Evolutionary conservation across 2,888 invertebrate species (phyloP).

Genomic region (Sabellastarte sp.): DNA sequence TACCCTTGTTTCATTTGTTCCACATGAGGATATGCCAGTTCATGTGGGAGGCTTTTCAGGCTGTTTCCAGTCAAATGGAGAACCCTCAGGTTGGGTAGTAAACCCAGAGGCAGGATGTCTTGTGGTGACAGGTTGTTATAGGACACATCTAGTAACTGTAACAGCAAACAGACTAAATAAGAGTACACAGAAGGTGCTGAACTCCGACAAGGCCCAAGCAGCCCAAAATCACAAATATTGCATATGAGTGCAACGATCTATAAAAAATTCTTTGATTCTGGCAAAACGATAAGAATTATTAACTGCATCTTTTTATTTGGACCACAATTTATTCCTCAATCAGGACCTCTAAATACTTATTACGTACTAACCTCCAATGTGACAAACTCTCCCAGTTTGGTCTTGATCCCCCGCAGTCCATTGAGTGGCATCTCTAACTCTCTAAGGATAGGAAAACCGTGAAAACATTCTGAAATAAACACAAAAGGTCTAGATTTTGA

Average conservation of each 20-base stretch:
- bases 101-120: constrained; percentile 50
- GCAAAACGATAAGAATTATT: constrained; percentile 7
- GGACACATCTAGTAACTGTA: constrained; percentile 55
- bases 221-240: no score
- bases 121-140: constrained; percentile 56
- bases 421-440: constrained; percentile 56
- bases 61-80: constrained; percentile 55
- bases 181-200: no score
- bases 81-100: constrained; percentile 45
- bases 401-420: constrained; percentile 47
- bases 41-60: constrained; percentile 44
- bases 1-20: not conserved
- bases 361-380: constrained; percentile 54
- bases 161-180: no score
- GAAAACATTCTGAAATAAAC: constrained; percentile 46
- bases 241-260: no score
- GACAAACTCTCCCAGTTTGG: constrained; percentile 43
- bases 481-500: not conserved
- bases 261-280: no score
- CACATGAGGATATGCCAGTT: constrained; percentile 45
- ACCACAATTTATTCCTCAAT: no score
- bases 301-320: no score
- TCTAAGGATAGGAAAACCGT: constrained; percentile 47
- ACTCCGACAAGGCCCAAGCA: no score
- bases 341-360: no score